Evolutionary conservation across 2,113 vertebrate species (phyloP).

Genomic region (Salvelinus alpinus): DNA sequence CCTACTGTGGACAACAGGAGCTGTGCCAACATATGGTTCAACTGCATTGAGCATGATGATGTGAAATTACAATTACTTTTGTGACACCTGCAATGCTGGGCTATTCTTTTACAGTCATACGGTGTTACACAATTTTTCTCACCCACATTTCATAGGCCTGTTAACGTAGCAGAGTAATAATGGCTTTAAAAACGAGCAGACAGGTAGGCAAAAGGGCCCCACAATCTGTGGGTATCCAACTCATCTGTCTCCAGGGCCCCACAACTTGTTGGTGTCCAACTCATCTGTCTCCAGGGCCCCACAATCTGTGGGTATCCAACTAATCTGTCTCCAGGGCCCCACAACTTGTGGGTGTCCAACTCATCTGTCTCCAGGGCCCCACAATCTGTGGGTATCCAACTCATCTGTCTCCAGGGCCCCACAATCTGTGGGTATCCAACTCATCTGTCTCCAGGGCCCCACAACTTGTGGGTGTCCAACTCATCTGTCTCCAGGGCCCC

Average conservation of each 20-base stretch:
- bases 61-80: background rate
- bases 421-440: rapidly evolving
- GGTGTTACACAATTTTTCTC: background rate
- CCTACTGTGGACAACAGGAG: background rate
- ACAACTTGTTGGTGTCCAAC: background rate
- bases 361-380: background rate
- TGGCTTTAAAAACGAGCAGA: slow-evolving; percentile 12
- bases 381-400: background rate
- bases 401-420: background rate
- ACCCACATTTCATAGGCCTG: slow-evolving; percentile 4
- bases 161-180: slow-evolving; percentile 24
- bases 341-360: background rate
- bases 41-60: too few relatives aligned
- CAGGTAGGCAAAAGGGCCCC: background rate
- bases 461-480: too few relatives aligned
- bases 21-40: too few relatives aligned
- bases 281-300: too few relatives aligned
- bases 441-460: background rate
- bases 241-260: background rate
- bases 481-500: too few relatives aligned
- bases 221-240: background rate
- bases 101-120: background rate
- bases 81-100: background rate
- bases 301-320: too few relatives aligned
- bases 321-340: too few relatives aligned